phyloP scores from a whole-genome alignment of 2,797 vertebrate species.

The Lycodopsis pacificus region DNA sequence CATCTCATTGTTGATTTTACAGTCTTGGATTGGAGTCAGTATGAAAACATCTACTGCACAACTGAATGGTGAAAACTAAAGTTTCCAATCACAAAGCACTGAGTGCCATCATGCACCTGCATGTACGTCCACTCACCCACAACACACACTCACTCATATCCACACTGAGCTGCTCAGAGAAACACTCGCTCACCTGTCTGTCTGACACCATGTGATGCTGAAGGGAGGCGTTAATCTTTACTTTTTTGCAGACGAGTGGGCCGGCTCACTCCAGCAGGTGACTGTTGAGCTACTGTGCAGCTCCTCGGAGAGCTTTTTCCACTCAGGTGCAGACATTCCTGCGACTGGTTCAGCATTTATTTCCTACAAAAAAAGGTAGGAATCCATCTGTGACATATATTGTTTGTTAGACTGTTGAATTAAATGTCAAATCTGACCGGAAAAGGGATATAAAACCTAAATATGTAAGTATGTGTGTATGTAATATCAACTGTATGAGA shows the following conservation, averaged over 20 bases:
- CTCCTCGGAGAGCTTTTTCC: conserved; percentile 11
- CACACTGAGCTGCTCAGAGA: background rate
- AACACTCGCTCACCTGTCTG: conserved; percentile 30
- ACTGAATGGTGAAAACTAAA: background rate
- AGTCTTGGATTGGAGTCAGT: background rate
- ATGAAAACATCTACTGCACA: background rate
- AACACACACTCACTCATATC: conserved; percentile 2
- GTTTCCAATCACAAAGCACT: background rate
- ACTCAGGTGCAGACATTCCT: conserved; percentile 49
- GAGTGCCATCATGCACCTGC: background rate
- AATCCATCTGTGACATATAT: conserved; percentile 12
- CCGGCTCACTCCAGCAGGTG: conserved; percentile 70
- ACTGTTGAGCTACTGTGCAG: conserved; percentile 46
- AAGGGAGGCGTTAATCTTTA: conserved; percentile 73
- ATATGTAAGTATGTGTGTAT: background rate
- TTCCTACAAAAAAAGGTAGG: conserved; percentile 54
- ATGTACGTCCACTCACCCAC: background rate
- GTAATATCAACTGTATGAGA: background rate
- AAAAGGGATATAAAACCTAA: background rate
- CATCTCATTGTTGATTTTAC: no score
- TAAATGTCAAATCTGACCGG: conserved; percentile 5
- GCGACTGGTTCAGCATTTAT: background rate
- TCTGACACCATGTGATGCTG: conserved; percentile 52
- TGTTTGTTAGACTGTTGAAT: conserved; percentile 3
- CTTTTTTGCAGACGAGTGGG: conserved; percentile 62